These are phyloP conservation scores for Temnothorax unifasciatus DNA, from an alignment of 2,888 invertebrate genomes.

Conservation along the genomic window DNA sequence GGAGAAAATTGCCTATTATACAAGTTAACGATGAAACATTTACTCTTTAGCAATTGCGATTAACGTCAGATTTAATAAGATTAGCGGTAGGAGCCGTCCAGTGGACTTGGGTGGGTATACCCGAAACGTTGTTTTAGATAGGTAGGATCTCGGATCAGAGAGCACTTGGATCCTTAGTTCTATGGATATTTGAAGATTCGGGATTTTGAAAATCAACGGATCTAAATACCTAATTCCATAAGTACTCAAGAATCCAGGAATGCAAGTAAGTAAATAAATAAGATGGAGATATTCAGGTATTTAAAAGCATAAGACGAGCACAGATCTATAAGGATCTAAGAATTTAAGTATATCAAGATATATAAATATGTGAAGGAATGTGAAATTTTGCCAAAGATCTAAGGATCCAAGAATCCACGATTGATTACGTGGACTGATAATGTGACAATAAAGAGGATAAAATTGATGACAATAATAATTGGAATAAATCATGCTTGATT, in stretches of 20 bases:
- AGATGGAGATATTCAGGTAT: background rate
- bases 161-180: constrained; percentile 30
- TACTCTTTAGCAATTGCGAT: constrained; percentile 71
- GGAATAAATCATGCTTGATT: constrained; percentile 58
- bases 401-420: constrained; percentile 39
- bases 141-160: constrained; percentile 22
- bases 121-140: constrained; percentile 53
- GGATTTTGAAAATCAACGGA: constrained; percentile 22
- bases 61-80: constrained; percentile 67
- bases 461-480: constrained; percentile 51
- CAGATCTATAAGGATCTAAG: background rate
- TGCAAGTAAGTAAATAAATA: background rate
- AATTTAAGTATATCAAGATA: background rate
- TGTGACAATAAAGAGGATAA: constrained; percentile 40
- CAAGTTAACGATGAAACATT: constrained; percentile 67
- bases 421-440: constrained; percentile 36
- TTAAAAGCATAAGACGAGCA: background rate
- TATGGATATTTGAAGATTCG: constrained; percentile 28
- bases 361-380: background rate
- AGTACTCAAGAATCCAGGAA: constrained; percentile 12
- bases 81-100: constrained; percentile 82
- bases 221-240: constrained; percentile 21
- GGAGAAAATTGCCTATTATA: constrained; percentile 23
- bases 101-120: constrained; percentile 70
- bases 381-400: constrained; percentile 30